phyloP scores from a whole-genome alignment of 2,113 vertebrate genomes.

The Mastomys natalensis region DNA sequence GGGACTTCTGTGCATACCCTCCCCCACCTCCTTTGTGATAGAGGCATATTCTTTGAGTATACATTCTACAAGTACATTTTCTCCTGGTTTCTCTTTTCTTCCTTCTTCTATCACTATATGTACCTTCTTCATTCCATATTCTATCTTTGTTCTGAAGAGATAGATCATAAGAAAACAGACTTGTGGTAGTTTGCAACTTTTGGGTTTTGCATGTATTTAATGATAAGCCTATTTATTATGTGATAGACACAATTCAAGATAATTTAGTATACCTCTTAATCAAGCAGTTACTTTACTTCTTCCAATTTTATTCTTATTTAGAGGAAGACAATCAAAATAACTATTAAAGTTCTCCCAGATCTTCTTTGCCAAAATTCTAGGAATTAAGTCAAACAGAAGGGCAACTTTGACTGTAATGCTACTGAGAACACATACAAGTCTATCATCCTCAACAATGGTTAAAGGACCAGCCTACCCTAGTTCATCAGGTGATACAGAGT shows the following conservation, averaged over 20 bases:
- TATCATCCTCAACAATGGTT: not conserved
- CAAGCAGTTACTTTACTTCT: not conserved
- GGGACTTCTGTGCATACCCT: not conserved
- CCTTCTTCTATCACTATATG: not conserved
- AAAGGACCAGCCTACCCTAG: not conserved
- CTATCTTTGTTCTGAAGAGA: not conserved
- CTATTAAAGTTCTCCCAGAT: not conserved
- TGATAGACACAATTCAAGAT: not conserved
- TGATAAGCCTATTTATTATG: not conserved
- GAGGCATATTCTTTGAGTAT: not conserved
- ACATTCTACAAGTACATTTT: not conserved
- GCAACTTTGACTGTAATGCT: not conserved
- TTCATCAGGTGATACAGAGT: not conserved
- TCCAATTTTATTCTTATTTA: slow-evolving; percentile 42
- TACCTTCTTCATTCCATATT: not conserved
- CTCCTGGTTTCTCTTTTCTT: not conserved
- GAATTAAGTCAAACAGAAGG: slow-evolving; percentile 19
- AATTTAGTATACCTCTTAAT: not conserved
- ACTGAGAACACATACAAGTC: not conserved
- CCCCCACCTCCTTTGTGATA: not conserved
- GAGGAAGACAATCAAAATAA: not conserved
- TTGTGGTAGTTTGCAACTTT: not conserved
- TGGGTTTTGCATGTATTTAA: not conserved
- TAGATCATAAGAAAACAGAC: not conserved
- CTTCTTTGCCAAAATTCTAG: not conserved